phyloP scores from a whole-genome alignment of 2,797 vertebrate species.

The Antrozous pallidus region DNA sequence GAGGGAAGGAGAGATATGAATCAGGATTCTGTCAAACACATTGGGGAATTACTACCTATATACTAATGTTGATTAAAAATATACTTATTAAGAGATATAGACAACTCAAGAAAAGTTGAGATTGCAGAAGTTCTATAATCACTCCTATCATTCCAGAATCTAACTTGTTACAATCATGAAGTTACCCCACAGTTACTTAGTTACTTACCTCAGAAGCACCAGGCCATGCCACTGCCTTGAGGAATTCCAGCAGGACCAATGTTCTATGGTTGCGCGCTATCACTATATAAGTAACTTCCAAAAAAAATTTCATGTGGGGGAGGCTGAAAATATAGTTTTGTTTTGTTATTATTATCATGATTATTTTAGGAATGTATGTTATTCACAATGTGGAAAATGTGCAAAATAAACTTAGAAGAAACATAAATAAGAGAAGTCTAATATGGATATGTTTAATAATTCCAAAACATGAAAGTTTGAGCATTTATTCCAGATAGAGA shows the following conservation, averaged over 20 bases:
- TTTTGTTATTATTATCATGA: neutral
- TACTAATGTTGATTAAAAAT: neutral
- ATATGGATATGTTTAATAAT: neutral
- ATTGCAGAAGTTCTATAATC: neutral
- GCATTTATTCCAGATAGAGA: neutral
- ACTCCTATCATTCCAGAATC: neutral
- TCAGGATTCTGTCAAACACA: neutral
- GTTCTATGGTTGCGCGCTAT: neutral
- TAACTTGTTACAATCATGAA: neutral
- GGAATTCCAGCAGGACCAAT: neutral
- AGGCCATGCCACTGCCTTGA: neutral
- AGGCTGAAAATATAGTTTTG: neutral
- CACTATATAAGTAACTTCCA: neutral
- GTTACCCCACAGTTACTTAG: neutral
- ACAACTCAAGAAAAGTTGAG: neutral
- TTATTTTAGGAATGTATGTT: neutral
- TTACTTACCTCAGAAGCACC: neutral
- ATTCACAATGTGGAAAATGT: neutral
- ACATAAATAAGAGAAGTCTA: neutral
- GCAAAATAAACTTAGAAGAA: neutral
- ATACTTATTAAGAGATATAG: neutral
- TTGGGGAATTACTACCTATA: neutral
- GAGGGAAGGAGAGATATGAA: neutral
- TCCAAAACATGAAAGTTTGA: neutral
- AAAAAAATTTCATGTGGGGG: neutral